Evolutionary conservation across 2,888 invertebrate species (phyloP), one percentile per base, ranked within the genome.

Genomic region (Tyria jacobaeae): DNA sequence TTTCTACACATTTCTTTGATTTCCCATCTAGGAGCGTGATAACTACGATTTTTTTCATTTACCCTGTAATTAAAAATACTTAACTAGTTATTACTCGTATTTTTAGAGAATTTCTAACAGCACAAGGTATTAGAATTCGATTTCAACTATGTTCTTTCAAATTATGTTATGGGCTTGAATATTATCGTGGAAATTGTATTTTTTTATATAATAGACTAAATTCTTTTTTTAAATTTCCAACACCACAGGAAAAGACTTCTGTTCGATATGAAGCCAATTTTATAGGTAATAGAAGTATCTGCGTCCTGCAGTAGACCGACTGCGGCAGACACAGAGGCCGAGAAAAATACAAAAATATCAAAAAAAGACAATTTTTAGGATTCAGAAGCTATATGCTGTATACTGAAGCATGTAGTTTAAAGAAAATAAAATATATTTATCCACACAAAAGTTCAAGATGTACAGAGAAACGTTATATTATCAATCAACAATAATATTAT

Each of bases 1-100:
- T 88, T 91, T 89, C 89, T 82, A 83, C 84, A 84, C 79, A 79
- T 88, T 90, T 91, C 91, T 91, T 93, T 92, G 93, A 93, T 92
- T 92, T 91, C 83, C 81, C 82, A 75, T 77, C 62, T 72, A 81
- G 70, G 70, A 75, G 62, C 70, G 70, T 71, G 75, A 78, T 81
- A 73, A 66, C 70, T 71, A 75, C 71, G 77, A 82, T 79, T 78
- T 86, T 87, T 87, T 87, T 89, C 88, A 87, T 82, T 68, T 79
- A 72, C 79, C 83, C 70, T 83, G 76, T 89, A 90, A 91, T 91
- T 91, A 90, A 67, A 66, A 64, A 67, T 62, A 73, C 74, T 81
- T 75, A 82, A 82, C 75, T 44, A 74, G 77, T 82, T 79, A 83
- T 89, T 87, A 86, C 68, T 66, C 56, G 57, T 64, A 75, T 78